Conservation (phyloP, 2,113 vertebrate genomes). For the Corvus hawaiiensis region DNA sequence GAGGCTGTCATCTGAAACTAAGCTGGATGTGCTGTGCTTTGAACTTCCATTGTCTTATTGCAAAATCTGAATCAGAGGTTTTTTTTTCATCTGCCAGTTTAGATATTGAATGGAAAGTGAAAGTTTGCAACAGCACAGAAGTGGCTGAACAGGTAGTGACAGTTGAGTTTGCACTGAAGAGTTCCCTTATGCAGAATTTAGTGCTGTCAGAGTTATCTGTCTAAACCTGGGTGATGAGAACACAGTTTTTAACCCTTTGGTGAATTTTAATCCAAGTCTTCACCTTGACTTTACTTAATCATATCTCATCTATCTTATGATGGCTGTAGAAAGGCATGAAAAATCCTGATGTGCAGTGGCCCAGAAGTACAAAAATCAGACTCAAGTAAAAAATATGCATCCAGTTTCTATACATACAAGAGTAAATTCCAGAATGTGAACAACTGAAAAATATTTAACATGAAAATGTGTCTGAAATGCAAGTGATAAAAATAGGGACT, state of each 20-base stretch:
- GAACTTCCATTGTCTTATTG: slow-evolving; percentile 26
- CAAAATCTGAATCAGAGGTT: neutral
- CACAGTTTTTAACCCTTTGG: slow-evolving; percentile 41
- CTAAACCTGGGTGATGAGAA: neutral
- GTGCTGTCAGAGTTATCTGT: slow-evolving; percentile 36
- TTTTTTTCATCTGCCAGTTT: slow-evolving; percentile 33
- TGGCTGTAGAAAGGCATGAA: neutral
- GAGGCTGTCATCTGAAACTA: slow-evolving; percentile 6
- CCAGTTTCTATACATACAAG: neutral
- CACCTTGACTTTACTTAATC: slow-evolving; percentile 3
- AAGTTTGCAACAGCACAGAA: neutral
- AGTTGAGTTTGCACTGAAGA: slow-evolving; percentile 32
- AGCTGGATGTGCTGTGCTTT: neutral
- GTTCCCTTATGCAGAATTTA: slow-evolving; percentile 28
- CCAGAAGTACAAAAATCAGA: neutral
- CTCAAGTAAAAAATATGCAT: neutral
- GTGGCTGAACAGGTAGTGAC: slow-evolving; percentile 38
- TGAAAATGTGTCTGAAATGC: neutral
- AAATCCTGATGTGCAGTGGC: neutral
- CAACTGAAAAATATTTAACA: neutral
- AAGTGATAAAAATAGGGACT: neutral
- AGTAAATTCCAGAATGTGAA: neutral
- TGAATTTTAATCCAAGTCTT: slow-evolving; percentile 6
- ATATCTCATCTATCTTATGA: neutral
- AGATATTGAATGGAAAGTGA: slow-evolving; percentile 6